Base-by-base conservation (phyloP, 2,113 vertebrate genomes). In the Zosterops japonicus region DNA sequence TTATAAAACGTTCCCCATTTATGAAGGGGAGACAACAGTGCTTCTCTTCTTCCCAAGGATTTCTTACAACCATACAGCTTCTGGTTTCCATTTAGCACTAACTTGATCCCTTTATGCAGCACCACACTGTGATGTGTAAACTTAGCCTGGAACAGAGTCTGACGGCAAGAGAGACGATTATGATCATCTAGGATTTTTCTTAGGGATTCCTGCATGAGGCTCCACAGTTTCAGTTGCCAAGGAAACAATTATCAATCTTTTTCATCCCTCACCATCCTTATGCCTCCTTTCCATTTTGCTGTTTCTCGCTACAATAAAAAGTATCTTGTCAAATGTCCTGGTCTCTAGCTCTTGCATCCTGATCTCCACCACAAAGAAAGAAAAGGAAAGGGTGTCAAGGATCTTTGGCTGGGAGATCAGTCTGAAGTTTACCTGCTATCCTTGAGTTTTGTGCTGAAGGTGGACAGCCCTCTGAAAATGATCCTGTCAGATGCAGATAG, bases 191-290 rank as follows among this genome's bases (percentile, higher is more conserved):
- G 68, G 68, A 90, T 95, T 93, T 93, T 94, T 95, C 83, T 88
- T 79, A 95, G 82, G 47, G 47, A 95, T 93, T 96, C 68, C 76
- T 94, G 75, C 64, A 70, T 75, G 42, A 93, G 52, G 64, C 85
- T 93, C 5, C 63, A 87, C 31, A 3, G 70, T 84, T 90, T 90
- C 64, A n/a, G 93, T 95, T 97, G 92, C 93, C 94, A 95, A 92
- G 95, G 96, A 95, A 95, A 96, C 92, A 77, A 74, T 85, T 95
- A 79, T 94, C 80, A 93, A 88, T 94, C 87, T 94, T 95, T 95
- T 72, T 55, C 82, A 87, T 94, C 69, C 89, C 60, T 95, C 22
- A 5, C 49, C n/a, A 86, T 64, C 65, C 84, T 21, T 86, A 69
- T 70, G 57, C 84, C 49, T 77, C 67, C 82, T 94, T 92, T 71